Evolutionary conservation across 2,113 vertebrate genomes (phyloP).

Genomic region (Microtus oregoni): DNA sequence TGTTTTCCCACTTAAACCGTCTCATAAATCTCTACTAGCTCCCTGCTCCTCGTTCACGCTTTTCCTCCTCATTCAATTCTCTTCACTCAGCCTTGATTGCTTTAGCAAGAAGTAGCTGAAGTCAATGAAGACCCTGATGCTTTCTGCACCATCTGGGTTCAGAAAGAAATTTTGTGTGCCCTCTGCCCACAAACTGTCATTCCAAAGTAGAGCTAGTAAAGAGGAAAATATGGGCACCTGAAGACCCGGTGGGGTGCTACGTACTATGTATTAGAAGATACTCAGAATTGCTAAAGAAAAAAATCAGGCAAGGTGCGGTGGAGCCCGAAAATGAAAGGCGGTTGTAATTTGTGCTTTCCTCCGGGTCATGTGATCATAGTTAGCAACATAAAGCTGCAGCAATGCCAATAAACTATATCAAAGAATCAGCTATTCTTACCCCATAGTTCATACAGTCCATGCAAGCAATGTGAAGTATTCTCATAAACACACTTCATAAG

Average conservation of each 20-base stretch:
- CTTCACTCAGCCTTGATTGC: not conserved
- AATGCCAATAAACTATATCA: constrained; percentile 35
- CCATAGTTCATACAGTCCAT: constrained; percentile 2
- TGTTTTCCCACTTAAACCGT: constrained; percentile 62
- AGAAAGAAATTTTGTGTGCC: not conserved
- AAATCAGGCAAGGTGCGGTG: not conserved
- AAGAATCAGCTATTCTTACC: constrained; percentile 33
- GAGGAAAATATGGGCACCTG: constrained; percentile 53
- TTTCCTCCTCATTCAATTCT: constrained; percentile 34
- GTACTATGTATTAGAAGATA: constrained; percentile 46
- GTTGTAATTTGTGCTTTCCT: constrained; percentile 14
- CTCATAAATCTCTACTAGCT: constrained; percentile 19
- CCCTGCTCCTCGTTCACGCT: not conserved
- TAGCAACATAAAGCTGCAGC: constrained; percentile 37
- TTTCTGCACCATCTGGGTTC: not conserved
- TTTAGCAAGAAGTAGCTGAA: constrained; percentile 29
- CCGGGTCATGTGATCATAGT: constrained; percentile 13
- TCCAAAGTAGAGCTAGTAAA: constrained; percentile 15
- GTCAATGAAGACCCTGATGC: constrained; percentile 2
- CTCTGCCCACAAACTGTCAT: constrained; percentile 10
- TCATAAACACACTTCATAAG: constrained; percentile 39
- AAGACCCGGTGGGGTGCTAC: constrained; percentile 34
- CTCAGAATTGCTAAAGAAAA: constrained; percentile 54
- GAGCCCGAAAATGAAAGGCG: not conserved
- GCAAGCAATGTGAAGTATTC: constrained; percentile 1